phyloP scores from a whole-genome alignment of 1,140 invertebrate species.

The Bombus superbus region DNA sequence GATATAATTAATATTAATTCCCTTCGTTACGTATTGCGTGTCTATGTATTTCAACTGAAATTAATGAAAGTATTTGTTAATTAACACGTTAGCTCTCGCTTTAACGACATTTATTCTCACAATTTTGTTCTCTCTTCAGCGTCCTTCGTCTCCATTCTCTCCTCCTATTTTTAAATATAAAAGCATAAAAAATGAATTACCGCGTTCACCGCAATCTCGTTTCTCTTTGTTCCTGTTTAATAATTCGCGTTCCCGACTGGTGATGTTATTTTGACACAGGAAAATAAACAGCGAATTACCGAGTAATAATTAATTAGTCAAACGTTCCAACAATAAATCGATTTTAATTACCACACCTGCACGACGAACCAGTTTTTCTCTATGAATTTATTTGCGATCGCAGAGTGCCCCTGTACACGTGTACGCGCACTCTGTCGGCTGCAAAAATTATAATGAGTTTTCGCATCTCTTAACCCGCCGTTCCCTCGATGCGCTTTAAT shows the following conservation, averaged over 20 bases:
- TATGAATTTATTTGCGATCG: neutral
- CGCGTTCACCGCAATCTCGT: too few species aligned
- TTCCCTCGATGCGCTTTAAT: constrained; percentile 7
- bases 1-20: constrained; percentile 37
- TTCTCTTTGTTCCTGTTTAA: neutral
- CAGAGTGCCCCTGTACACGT: neutral
- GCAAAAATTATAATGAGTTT: constrained; percentile 34
- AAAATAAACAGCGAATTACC: constrained; percentile 21
- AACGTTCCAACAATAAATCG: neutral
- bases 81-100: too few species aligned
- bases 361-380: neutral
- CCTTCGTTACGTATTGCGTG: neutral
- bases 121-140: too few species aligned
- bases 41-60: neutral
- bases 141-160: neutral
- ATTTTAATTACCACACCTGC: neutral
- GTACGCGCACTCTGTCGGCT: too few species aligned
- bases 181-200: neutral
- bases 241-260: neutral
- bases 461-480: too few species aligned
- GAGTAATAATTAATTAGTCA: constrained; percentile 19
- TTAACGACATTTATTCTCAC: too few species aligned
- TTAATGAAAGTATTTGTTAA: neutral
- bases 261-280: neutral
- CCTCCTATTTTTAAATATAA: too few species aligned